These are phyloP conservation scores for Laothoe populi DNA, from an alignment of 2,888 invertebrate genomes.

Conservation along the genomic window DNA sequence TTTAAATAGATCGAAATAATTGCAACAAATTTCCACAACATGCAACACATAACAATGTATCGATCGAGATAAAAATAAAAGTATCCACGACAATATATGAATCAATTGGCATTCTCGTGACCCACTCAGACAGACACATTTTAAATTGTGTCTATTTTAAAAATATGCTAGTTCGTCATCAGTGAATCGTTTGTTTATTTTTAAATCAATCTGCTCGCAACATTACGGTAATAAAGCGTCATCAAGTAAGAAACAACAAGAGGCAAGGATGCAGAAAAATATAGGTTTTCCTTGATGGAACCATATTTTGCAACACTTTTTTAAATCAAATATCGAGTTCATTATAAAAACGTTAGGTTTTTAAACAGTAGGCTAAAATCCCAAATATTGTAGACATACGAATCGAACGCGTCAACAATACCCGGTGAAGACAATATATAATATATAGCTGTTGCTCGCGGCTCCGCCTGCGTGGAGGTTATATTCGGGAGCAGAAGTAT, in stretches of 20 bases:
- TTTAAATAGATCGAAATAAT: constrained; percentile 21
- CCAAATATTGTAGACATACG: too few species aligned
- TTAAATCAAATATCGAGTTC: too few species aligned
- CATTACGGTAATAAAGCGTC: constrained; percentile 13
- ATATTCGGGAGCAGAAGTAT: too few species aligned
- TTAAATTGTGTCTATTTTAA: constrained; percentile 17
- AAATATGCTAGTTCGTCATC: constrained; percentile 4
- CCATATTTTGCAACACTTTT: too few species aligned
- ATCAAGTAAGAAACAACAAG: constrained; percentile 6
- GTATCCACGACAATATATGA: constrained; percentile 29
- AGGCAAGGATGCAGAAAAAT: too few species aligned
- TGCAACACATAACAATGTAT: constrained; percentile 63
- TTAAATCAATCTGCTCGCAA: constrained; percentile 22
- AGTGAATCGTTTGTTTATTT: constrained; percentile 19
- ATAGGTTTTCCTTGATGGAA: too few species aligned
- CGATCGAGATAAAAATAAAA: constrained; percentile 34
- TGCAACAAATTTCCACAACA: constrained; percentile 45
- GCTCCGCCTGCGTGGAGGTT: too few species aligned
- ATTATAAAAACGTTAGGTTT: too few species aligned
- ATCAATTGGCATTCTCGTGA: constrained; percentile 28
- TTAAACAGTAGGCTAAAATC: too few species aligned
- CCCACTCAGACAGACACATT: constrained; percentile 11
- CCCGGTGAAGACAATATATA: constrained; percentile 33
- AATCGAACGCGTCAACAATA: constrained; percentile 5
- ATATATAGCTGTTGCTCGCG: too few species aligned